Evolutionary conservation across 1,140 invertebrate genomes (phyloP).

Genomic region (Atopsyche davidsoni): DNA sequence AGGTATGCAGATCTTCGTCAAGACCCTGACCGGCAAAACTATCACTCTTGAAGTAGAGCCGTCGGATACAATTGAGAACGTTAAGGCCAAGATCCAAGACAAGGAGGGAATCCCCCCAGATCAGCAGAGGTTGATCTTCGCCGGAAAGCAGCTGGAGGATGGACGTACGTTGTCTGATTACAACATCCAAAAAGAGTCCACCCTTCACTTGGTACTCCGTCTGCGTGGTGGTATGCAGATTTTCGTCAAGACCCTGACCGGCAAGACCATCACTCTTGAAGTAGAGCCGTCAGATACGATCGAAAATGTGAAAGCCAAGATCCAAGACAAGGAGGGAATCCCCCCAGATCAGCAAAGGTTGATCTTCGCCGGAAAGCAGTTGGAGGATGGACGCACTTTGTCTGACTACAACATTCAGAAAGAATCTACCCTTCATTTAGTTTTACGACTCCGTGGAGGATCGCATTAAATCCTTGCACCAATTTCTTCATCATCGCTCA

Average conservation of each 20-base stretch:
- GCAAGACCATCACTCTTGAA: slow-evolving; percentile 68
- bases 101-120: slow-evolving; percentile 64
- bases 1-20: slow-evolving; percentile 61
- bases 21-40: slow-evolving; percentile 65
- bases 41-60: slow-evolving; percentile 68
- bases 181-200: slow-evolving; percentile 76
- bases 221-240: slow-evolving; percentile 71
- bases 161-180: slow-evolving; percentile 72
- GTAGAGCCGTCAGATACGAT: slow-evolving; percentile 72
- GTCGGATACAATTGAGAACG: slow-evolving; percentile 71
- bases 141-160: slow-evolving; percentile 76
- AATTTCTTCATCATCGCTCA: too few relatives aligned
- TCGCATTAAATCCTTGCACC: too few relatives aligned
- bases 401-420: slow-evolving; percentile 79
- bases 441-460: slow-evolving; percentile 60
- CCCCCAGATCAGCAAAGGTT: too few relatives aligned
- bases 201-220: slow-evolving; percentile 72
- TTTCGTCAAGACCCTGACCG: slow-evolving; percentile 65
- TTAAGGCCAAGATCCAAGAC: slow-evolving; percentile 74
- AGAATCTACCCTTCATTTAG: slow-evolving; percentile 73
- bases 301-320: slow-evolving; percentile 73
- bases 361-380: slow-evolving; percentile 75
- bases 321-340: too few relatives aligned
- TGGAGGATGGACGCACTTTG: slow-evolving; percentile 75
- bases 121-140: slow-evolving; percentile 68